Evolutionary conservation across 1,140 invertebrate genomes (phyloP).

Genomic region (Procambarus virginalis): DNA sequence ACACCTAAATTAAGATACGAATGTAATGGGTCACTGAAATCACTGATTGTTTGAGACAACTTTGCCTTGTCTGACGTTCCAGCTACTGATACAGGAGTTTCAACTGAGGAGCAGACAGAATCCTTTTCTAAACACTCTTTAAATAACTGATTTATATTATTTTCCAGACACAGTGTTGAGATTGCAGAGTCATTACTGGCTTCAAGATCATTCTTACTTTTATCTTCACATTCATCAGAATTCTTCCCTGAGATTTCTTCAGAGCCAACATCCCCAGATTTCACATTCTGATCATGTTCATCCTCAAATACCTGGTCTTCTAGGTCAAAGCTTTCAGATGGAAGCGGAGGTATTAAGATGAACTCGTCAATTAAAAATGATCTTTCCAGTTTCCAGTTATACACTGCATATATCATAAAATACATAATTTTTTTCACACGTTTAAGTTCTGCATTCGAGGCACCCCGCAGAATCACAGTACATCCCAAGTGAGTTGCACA

Average conservation of each 20-base stretch:
- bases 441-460: slow-evolving; percentile 83
- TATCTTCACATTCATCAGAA: neutral
- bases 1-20: slow-evolving; percentile 71
- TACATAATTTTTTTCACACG: slow-evolving; percentile 88
- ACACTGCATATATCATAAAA: slow-evolving; percentile 89
- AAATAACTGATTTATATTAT: neutral
- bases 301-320: slow-evolving; percentile 57
- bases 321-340: slow-evolving; percentile 61
- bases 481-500: slow-evolving; percentile 90
- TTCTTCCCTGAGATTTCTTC: neutral
- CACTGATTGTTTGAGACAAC: slow-evolving; percentile 71
- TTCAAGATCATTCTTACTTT: neutral
- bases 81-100: slow-evolving; percentile 9
- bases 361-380: slow-evolving; percentile 81
- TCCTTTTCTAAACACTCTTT: slow-evolving; percentile 13
- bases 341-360: slow-evolving; percentile 60
- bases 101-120: neutral
- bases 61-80: slow-evolving; percentile 35
- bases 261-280: neutral
- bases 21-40: slow-evolving; percentile 74
- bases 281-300: neutral
- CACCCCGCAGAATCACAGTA: slow-evolving; percentile 91
- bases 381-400: slow-evolving; percentile 93
- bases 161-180: neutral
- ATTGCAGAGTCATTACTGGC: neutral